Evolutionary conservation across 2,113 vertebrate species (phyloP).

Genomic region (Barbus barbus): DNA sequence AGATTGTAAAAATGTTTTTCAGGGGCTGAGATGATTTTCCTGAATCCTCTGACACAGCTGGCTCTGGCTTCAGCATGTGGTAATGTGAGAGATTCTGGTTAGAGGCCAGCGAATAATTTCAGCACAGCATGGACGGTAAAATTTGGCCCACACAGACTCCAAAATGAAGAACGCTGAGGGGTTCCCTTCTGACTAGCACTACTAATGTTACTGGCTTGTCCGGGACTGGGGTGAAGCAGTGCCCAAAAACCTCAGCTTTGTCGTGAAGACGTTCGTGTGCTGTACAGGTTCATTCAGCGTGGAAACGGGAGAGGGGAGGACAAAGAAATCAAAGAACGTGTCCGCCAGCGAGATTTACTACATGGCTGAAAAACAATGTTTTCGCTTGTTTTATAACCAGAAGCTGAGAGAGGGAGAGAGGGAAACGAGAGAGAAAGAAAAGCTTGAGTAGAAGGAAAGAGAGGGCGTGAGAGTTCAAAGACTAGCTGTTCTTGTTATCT

Average conservation of each 20-base stretch:
- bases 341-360: constrained; percentile 73
- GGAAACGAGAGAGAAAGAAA: constrained; percentile 15
- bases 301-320: constrained; percentile 30
- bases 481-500: constrained; percentile 72
- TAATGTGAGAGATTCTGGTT: constrained; percentile 45
- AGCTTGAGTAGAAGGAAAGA: neutral
- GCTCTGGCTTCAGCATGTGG: constrained; percentile 35
- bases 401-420: constrained; percentile 51
- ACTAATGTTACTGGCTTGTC: constrained; percentile 10
- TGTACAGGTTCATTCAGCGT: constrained; percentile 10
- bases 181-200: neutral
- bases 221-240: neutral
- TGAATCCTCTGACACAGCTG: constrained; percentile 31
- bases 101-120: constrained; percentile 49
- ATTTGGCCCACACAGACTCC: constrained; percentile 62
- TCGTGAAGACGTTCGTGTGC: neutral
- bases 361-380: constrained; percentile 63
- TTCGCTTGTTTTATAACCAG: constrained; percentile 63
- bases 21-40: constrained; percentile 32
- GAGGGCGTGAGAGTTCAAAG: constrained; percentile 39
- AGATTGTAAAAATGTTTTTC: constrained; percentile 27
- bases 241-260: neutral
- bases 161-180: constrained; percentile 8
- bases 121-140: constrained; percentile 60
- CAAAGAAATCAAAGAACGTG: constrained; percentile 68